Evolutionary conservation across 1,140 invertebrate genomes (phyloP), one percentile per base, ranked within the genome.

Genomic region (Bombus ignitus): DNA sequence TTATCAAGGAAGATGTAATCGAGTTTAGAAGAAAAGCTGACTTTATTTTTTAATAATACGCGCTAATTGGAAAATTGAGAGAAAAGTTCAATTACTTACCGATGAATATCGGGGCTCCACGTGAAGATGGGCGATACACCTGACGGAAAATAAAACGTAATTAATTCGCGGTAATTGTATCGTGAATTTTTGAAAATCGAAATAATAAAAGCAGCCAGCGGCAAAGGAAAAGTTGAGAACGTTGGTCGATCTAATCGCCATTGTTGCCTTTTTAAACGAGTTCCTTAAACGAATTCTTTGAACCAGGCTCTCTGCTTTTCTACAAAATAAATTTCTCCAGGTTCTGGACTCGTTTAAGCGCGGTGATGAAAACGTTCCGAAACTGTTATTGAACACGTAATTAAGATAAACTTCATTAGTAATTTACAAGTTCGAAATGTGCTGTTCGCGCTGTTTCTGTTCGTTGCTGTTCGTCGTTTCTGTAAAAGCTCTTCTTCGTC

Each of bases 51-150:
- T 25, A 32, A 18, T 39, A 53, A 53, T 22, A 22, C 47, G 18
- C 18, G 18, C 47, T n/a, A 44, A 35, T 35, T 53, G 18, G 2
- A 53, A 35, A 53, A 44, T 44, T 5, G 8, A 25, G 75, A 66
- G 44, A 28, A 8, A 28, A 28, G 66, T 37, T 62, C 15, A 18
- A 68, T n/a, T 87, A 86, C 87, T 39, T 37, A 88, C 87, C 78
- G 74, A 6, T 65, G 66, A 71, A 62, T 65, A 15, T 85, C 74
- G 3, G 76, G 42, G 57, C 59, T 79, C 74, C 79, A 80, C 15
- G 86, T 28, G 25, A 62, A 71, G 12, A 73, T 74, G 25, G 81
- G 44, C 28, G 85, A 77, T 47, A 72, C 32, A 77, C 57, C 72
- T 86, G 22, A 5, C 10, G 22, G 12, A 62, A 12, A 74, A 39